Conservation (phyloP, 2,888 invertebrate species). For the Cartodere bifasciata region DNA sequence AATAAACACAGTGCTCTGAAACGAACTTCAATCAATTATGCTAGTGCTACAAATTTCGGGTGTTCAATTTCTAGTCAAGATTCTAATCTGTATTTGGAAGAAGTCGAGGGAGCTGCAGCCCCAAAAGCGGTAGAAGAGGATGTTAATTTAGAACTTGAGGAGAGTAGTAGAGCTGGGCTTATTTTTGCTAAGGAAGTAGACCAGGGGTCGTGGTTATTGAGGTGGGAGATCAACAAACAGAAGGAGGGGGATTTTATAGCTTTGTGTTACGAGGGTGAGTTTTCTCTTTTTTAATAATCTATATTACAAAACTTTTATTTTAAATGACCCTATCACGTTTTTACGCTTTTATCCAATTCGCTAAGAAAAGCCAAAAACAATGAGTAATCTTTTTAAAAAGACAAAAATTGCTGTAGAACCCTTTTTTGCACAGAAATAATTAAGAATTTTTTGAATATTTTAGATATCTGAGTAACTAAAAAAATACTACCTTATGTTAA, state of each 20-base stretch:
- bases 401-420: too few relatives aligned
- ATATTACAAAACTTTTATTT: neutral
- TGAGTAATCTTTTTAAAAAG: too few relatives aligned
- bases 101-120: slow-evolving; percentile 7
- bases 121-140: slow-evolving; percentile 4
- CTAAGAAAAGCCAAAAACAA: too few relatives aligned
- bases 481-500: too few relatives aligned
- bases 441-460: too few relatives aligned
- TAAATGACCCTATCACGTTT: neutral
- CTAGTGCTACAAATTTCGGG: slow-evolving; percentile 11
- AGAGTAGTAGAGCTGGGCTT: slow-evolving; percentile 11
- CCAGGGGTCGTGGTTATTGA: slow-evolving; percentile 29
- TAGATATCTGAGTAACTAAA: too few relatives aligned
- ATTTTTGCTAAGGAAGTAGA: slow-evolving; percentile 37
- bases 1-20: slow-evolving; percentile 20
- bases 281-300: slow-evolving; percentile 5
- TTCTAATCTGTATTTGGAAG: too few relatives aligned
- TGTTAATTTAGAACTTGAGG: slow-evolving; percentile 8
- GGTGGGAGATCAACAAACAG: slow-evolving; percentile 37
- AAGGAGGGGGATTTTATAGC: slow-evolving; percentile 43
- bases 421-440: too few relatives aligned
- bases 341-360: neutral
- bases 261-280: slow-evolving; percentile 43
- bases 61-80: too few relatives aligned
- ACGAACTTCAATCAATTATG: slow-evolving; percentile 18